Evolutionary conservation across 2,888 invertebrate genomes (phyloP).

Genomic region (Drosophila recens): DNA sequence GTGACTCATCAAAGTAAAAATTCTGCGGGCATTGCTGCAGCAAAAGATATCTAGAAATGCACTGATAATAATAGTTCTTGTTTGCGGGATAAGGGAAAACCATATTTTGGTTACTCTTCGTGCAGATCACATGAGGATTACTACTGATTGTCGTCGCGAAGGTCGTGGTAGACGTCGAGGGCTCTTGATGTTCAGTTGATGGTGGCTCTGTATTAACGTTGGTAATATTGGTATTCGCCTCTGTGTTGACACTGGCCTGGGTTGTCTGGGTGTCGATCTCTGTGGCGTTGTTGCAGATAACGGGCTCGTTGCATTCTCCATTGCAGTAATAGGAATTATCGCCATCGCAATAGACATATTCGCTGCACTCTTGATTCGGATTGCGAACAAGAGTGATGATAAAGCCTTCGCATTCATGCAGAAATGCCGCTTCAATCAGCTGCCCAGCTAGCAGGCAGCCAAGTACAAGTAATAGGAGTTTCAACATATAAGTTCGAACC

Average conservation of each 20-base stretch:
- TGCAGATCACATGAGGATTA: conserved; percentile 44
- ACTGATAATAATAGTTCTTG: conserved; percentile 70
- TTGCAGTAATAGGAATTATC: conserved; percentile 75
- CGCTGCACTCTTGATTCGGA: conserved; percentile 69
- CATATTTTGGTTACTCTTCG: conserved; percentile 38
- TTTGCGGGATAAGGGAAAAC: conserved; percentile 72
- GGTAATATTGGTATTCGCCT: conserved; percentile 6
- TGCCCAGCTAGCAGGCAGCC: conserved; percentile 46
- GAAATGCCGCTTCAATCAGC: conserved; percentile 51
- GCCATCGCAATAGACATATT: conserved; percentile 76
- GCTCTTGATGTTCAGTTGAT: not conserved
- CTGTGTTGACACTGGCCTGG: not conserved
- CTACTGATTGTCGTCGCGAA: conserved; percentile 8
- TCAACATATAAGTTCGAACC: conserved; percentile 54
- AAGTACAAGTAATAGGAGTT: conserved; percentile 34
- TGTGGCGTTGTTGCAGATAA: conserved; percentile 43
- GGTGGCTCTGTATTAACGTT: not conserved
- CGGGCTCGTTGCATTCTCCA: conserved; percentile 61
- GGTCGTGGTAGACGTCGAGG: not conserved
- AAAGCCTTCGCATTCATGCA: conserved; percentile 71
- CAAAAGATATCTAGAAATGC: conserved; percentile 64
- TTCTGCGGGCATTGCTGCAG: conserved; percentile 81
- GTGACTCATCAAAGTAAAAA: conserved; percentile 62
- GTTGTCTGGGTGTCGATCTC: not conserved
- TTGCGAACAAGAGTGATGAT: conserved; percentile 60